These are phyloP conservation scores for Oophaga sylvatica DNA, from an alignment of 2,797 vertebrate species.

Conservation along the genomic window DNA sequence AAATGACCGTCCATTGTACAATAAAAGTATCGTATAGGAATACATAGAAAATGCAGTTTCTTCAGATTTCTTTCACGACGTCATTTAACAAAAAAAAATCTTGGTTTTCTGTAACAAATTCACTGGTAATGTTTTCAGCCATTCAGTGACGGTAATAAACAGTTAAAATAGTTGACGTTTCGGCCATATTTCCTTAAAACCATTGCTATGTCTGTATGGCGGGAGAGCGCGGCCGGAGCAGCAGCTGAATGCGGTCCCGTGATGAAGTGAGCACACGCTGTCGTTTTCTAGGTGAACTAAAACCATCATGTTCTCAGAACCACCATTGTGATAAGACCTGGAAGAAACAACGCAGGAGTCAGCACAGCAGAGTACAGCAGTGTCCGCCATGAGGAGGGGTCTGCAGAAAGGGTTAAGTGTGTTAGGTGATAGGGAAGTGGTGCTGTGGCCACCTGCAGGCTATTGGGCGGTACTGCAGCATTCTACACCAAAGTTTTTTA, in stretches of 20 bases:
- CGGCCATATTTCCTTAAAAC: constrained; percentile 70
- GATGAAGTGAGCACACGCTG: constrained; percentile 70
- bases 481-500: background rate
- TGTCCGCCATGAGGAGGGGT: background rate
- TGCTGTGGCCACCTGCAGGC: background rate
- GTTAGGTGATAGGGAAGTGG: background rate
- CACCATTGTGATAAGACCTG: constrained; percentile 99
- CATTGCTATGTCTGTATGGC: constrained; percentile 69
- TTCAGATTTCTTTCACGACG: constrained; percentile 71
- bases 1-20: constrained; percentile 73
- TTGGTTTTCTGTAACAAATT: constrained; percentile 71
- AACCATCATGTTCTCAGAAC: constrained; percentile 91
- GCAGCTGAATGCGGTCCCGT: constrained; percentile 75
- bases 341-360: constrained; percentile 63
- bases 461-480: background rate
- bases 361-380: background rate
- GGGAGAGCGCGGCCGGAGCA: constrained; percentile 71
- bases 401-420: background rate
- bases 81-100: constrained; percentile 71
- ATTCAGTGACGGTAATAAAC: constrained; percentile 73
- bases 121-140: constrained; percentile 68
- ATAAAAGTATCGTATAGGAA: constrained; percentile 71
- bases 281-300: constrained; percentile 67
- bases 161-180: constrained; percentile 77
- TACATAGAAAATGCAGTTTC: constrained; percentile 72